Evolutionary conservation across 2,888 invertebrate species (phyloP), one percentile per base, ranked within the genome.

Genomic region (Eristalis pertinax): DNA sequence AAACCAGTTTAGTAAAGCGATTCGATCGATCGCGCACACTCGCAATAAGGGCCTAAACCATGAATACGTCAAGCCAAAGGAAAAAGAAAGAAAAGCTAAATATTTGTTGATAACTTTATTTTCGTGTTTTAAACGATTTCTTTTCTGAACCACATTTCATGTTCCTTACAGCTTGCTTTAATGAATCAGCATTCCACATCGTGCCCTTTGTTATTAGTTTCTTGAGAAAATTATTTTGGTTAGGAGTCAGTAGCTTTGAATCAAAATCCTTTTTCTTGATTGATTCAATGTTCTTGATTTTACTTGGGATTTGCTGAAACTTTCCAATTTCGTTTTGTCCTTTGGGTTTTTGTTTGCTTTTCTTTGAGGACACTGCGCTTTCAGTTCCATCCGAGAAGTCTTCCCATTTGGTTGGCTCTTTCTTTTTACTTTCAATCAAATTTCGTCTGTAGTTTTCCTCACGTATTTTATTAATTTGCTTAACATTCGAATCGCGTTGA

Each of bases 361-460:
- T 63, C 1, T 58, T 35, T 38, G 72, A 26, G 1, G 35, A 19
- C 56, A 67, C 2, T 35, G 32, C 11, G 1, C n/a, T 22, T 10
- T 73, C 43, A 2, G 68, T 58, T n/a, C 89, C 89, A 4, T 91
- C 89, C 2, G 80, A 84, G 24, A 92, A 92, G 4, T 88, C 78
- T 75, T 91, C 93, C 92, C 92, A 92, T 26, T 84, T 84, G 1
- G 90, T 90, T 19, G 89, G 80, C 73, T 90, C 89, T 1, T 90
- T 89, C n/a, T 89, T 89, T 38, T 90, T 90, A 24, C 90, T 79
- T 60, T 89, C 89, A 24, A 93, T 92, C 0, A 91, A 62, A 22
- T 89, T 89, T 10, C 90, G 90, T n/a, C 92, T 88, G 69, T 91
- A 90, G 41, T 90, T 91, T 60, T 91, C 88, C 68, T 92, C 90